Base-by-base conservation (phyloP, 2,888 invertebrate genomes). In the Zygogramma bicolorata region DNA sequence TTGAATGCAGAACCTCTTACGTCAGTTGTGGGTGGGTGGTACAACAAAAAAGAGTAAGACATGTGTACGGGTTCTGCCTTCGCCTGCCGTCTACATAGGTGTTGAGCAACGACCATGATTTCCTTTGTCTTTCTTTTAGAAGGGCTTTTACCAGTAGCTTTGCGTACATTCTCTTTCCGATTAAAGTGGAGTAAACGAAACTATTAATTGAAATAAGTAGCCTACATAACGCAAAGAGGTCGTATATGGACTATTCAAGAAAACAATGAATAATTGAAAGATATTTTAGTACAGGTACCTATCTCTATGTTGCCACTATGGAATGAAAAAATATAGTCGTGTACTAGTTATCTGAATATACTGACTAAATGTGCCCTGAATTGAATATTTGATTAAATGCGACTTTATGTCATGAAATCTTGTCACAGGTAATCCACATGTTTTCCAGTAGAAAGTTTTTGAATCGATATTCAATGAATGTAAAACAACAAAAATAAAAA, bases 111-210 rank as follows among this genome's bases (percentile, higher is more conserved):
- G 53, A 15, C 53, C 53, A 13, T 53, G 53, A 53, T 53, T 18
- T 53, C 25, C 5, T 53, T 25, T 53, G 13, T 27, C 53, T 53
- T 1, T 25, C 53, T 53, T 27, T 53, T 53, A 53, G 25, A 53
- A 53, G 53, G 53, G 53, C 20, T 49, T 13, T 49, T 22, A 49
- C 53, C 13, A 22, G 3, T n/a, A 53, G 25, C n/a, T 3, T 22
- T 6, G 53, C 53, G 38, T 38, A 38, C 53, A 53, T 27, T 53
- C 53, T 53, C 53, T 53, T 53, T 53, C n/a, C n/a, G 53, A 53
- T 6, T n/a, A 25, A 53, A 13, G 27, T 6, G 53, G 22, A 2
- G 13, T 5, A 13, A n/a, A 25, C 25, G 25, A 25, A 13, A 53
- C 53, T 22, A 13, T 15, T 7, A 53, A 53, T 25, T 22, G 3